A percentile compares a stretch with the other conserved stretches of the same genome.
Evolutionary conservation across 2,797 vertebrate genomes (phyloP).

Genomic region (Peromyscus attwateri): DNA sequence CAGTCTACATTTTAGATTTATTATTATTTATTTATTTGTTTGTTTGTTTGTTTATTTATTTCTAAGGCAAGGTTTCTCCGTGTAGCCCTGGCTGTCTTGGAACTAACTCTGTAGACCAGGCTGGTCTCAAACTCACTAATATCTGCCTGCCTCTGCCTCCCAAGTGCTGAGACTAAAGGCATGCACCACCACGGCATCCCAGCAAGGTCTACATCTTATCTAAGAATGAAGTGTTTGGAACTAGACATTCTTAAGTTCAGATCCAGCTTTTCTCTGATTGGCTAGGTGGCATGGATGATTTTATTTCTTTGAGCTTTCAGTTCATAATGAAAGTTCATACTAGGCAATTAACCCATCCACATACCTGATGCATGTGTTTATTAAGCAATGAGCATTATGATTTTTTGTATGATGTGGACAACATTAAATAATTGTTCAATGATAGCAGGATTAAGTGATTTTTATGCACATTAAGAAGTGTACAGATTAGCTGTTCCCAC

Average conservation of each 20-base stretch:
- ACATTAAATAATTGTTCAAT: not conserved
- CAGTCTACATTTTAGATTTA: not conserved
- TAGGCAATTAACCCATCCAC: not conserved
- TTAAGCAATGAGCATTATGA: not conserved
- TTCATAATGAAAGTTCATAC: not conserved
- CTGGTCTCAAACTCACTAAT: not conserved
- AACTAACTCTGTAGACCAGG: not conserved
- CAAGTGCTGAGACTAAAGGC: not conserved
- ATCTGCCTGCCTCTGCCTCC: not conserved
- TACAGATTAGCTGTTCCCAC: not conserved
- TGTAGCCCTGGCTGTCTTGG: not conserved
- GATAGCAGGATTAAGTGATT: not conserved
- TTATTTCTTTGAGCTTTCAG: not conserved
- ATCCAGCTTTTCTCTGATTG: not conserved
- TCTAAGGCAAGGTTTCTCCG: not conserved
- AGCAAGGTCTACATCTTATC: not conserved
- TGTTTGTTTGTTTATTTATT: too few relatives aligned
- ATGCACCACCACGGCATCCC: accelerated
- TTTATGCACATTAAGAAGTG: not conserved
- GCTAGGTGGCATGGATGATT: not conserved
- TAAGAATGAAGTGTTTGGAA: not conserved
- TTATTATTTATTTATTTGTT: too few relatives aligned
- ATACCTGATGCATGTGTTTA: not conserved
- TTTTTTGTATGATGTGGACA: not conserved
- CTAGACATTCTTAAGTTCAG: not conserved